Evolutionary conservation across 2,797 vertebrate genomes (phyloP).

Genomic region (Cygnus olor): DNA sequence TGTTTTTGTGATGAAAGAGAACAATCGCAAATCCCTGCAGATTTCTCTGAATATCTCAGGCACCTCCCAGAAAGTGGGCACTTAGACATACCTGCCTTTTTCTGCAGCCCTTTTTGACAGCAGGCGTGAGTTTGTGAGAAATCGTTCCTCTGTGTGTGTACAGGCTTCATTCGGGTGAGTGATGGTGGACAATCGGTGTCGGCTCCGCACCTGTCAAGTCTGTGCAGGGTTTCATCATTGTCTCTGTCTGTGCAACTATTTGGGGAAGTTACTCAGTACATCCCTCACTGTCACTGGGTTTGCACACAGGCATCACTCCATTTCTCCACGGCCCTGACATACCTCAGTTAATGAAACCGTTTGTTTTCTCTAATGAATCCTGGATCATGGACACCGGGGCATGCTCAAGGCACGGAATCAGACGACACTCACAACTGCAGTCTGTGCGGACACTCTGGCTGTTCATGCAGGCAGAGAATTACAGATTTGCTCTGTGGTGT

Average conservation of each 20-base stretch:
- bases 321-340: background rate
- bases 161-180: background rate
- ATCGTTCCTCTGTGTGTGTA: background rate
- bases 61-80: background rate
- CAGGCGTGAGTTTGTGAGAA: background rate
- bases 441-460: background rate
- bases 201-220: background rate
- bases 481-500: background rate
- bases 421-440: background rate
- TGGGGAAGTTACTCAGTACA: background rate
- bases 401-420: background rate
- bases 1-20: background rate
- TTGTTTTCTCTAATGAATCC: background rate
- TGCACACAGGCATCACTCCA: background rate
- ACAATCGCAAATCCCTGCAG: background rate
- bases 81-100: background rate
- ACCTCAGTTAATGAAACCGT: background rate
- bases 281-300: background rate
- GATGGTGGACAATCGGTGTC: background rate
- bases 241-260: background rate
- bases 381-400: background rate
- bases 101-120: background rate
- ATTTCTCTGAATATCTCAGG: background rate
- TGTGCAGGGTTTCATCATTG: fast-evolving
- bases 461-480: background rate